Base-by-base conservation (phyloP, 2,113 vertebrate genomes). In the Gambusia holbrooki region DNA sequence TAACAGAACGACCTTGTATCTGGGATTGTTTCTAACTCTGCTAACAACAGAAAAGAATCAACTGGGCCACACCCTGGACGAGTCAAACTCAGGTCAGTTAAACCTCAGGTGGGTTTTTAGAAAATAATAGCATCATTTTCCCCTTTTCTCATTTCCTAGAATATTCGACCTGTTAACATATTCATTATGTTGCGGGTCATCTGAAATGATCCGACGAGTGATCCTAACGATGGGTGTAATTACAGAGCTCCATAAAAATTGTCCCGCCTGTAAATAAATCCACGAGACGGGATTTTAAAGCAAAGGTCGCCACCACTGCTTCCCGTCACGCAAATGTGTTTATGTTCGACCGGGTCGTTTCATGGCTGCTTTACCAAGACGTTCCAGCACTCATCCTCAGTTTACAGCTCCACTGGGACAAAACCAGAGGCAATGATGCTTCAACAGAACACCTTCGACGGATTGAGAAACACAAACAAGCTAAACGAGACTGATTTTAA, bases 191-290 rank as follows among this genome's bases (percentile, higher is more conserved):
- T 22, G n/a, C n/a, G 65, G 33, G 35, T 62, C 8, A 1, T 69
- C 15, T 30, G 33, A 64, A 81, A 40, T 30, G 74, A 5, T 62
- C 45, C 66, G 51, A 28, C 60, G 74, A 82, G 25, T 77, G 64
- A 77, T 69, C 2, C n/a, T 80, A 62, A 82, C 72, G 62, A 75
- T 60, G 3, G 62, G 22, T 12, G 27, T 65, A 62, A 71, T 74
- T 25, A 72, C 2, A 66, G 66, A 58, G 45, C 42, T 73, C 25
- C n/a, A 33, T 42, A 22, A 19, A 79, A 62, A 62, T 48, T 19
- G 29, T 64, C 35, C 28, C n/a, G 22, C 32, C 51, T 3, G 60
- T 69, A 11, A 71, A 72, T 65, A 32, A 17, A 69, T 61, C 60
- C 45, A 19, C 11, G 25, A 54, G 48, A 7, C 51, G 25, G 25